phyloP scores from a whole-genome alignment of 2,113 vertebrate genomes.

The Chinchilla lanigera region DNA sequence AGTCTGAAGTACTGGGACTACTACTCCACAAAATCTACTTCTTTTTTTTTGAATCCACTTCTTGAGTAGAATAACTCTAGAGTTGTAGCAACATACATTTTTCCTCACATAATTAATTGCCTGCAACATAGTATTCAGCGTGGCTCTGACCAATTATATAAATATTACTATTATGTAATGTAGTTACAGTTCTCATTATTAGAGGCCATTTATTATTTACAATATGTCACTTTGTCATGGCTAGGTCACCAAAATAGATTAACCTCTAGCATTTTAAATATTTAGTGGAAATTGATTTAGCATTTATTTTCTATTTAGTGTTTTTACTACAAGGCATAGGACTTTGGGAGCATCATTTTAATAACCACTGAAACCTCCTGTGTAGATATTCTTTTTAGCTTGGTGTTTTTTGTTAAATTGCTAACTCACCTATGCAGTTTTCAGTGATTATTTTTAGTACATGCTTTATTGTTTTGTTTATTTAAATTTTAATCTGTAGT shows the following conservation, averaged over 20 bases:
- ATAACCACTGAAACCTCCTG: slow-evolving; percentile 20
- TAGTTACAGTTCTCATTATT: slow-evolving; percentile 63
- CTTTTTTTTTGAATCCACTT: not conserved
- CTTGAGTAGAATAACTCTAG: not conserved
- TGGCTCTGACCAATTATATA: slow-evolving; percentile 15
- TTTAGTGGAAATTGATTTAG: slow-evolving; percentile 72
- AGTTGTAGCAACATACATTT: not conserved
- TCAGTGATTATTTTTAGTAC: not conserved
- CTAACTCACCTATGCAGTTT: slow-evolving; percentile 27
- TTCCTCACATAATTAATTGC: not conserved
- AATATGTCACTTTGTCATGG: slow-evolving; percentile 55
- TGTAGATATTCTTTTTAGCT: not conserved
- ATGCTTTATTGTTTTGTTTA: slow-evolving; percentile 27
- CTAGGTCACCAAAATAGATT: slow-evolving; percentile 70
- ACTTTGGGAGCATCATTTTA: slow-evolving; percentile 59
- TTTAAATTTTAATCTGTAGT: not conserved
- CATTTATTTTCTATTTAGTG: slow-evolving; percentile 63
- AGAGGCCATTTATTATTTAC: slow-evolving; percentile 66
- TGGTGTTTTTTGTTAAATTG: not conserved
- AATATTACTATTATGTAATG: slow-evolving; percentile 26
- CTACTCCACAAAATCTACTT: not conserved
- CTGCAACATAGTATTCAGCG: not conserved
- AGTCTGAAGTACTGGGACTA: not conserved
- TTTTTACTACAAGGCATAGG: slow-evolving; percentile 65
- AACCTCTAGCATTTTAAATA: slow-evolving; percentile 70